phyloP scores from a whole-genome alignment of 2,888 invertebrate species.

The Mythimna loreyi region DNA sequence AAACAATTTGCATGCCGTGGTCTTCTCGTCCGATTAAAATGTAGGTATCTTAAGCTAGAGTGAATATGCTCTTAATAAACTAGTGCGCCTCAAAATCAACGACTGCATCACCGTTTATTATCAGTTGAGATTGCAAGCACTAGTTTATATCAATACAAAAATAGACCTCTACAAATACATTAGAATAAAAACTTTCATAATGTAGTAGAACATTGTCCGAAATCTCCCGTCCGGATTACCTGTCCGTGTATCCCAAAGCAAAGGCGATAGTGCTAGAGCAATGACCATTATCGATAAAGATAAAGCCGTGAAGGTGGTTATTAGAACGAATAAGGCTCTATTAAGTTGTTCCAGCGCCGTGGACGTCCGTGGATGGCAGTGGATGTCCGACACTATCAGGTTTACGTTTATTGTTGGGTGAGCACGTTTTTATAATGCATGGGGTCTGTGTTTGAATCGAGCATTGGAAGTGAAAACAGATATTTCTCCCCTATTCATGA shows the following conservation, averaged over 20 bases:
- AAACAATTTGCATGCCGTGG: no score
- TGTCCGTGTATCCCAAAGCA: slow-evolving; percentile 42
- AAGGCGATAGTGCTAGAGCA: slow-evolving; percentile 77
- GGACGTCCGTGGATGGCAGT: slow-evolving; percentile 37
- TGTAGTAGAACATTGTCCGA: no score
- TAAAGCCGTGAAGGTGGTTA: slow-evolving; percentile 78
- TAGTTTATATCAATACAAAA: no score
- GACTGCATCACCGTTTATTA: no score
- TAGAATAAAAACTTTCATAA: no score
- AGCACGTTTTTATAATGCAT: slow-evolving; percentile 54
- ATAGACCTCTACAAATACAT: no score
- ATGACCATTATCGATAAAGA: slow-evolving; percentile 84
- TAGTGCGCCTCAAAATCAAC: no score
- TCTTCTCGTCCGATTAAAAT: no score
- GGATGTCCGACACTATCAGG: slow-evolving; percentile 49
- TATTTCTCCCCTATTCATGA: neutral
- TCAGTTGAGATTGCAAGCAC: no score
- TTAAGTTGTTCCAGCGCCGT: slow-evolving; percentile 76
- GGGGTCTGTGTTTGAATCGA: neutral
- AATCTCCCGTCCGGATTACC: neutral
- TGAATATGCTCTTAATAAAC: no score
- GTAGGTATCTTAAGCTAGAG: no score
- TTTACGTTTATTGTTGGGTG: slow-evolving; percentile 61
- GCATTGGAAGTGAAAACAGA: neutral
- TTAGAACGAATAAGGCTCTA: slow-evolving; percentile 80